phyloP scores from a whole-genome alignment of 2,113 vertebrate species.

The Phocoena phocoena region DNA sequence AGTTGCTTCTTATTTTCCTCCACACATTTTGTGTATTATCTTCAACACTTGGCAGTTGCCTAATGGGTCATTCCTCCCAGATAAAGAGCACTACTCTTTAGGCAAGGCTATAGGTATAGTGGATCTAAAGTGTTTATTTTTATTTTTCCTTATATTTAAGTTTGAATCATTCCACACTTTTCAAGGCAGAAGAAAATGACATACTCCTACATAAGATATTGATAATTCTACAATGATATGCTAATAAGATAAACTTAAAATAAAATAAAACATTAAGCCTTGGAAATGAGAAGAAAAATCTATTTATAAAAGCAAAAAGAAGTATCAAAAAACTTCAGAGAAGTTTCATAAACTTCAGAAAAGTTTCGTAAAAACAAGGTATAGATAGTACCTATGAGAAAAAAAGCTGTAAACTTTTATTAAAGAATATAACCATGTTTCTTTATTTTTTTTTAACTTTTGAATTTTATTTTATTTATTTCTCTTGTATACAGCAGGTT shows the following conservation, averaged over 20 bases:
- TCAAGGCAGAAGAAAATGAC: neutral
- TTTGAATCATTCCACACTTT: neutral
- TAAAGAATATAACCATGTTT: neutral
- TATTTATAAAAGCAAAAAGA: neutral
- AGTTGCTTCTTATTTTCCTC: neutral
- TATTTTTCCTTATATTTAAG: neutral
- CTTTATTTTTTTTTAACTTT: neutral
- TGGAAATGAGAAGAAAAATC: neutral
- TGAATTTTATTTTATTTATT: too few relatives aligned
- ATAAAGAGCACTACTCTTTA: neutral
- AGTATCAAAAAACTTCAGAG: neutral
- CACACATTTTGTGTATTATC: neutral
- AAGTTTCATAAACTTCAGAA: neutral
- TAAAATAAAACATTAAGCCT: neutral
- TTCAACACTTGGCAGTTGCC: neutral
- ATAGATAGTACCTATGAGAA: neutral
- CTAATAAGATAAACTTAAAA: slow-evolving; percentile 10
- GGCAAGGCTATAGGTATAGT: neutral
- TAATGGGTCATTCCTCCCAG: neutral
- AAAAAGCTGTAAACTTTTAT: neutral
- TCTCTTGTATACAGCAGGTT: too few relatives aligned
- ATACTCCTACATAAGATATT: neutral
- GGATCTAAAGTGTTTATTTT: neutral
- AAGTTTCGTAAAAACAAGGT: neutral
- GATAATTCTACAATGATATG: neutral